Evolutionary conservation across 2,888 invertebrate genomes (phyloP), one percentile per base, ranked within the genome.

Genomic region (Periphyllus acericola): DNA sequence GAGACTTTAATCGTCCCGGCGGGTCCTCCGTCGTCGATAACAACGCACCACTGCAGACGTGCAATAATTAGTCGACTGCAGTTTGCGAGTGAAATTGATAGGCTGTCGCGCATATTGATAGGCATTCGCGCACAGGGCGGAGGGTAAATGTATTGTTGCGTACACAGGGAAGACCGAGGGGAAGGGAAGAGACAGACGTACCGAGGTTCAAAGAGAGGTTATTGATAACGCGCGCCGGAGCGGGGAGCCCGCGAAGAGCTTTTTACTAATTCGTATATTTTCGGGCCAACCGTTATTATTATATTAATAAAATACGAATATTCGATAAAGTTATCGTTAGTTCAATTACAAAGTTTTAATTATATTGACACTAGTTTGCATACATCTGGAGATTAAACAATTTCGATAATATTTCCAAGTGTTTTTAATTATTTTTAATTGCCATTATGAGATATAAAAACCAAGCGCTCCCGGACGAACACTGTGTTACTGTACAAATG

Each of bases 281-380:
- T 25, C 25, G 25, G 0, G 60, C 60, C 25, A 60, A 25, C 60
- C 60, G 60, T 60, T 60, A 25, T 60, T 60, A 60, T 29, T 29
- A 32, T 29, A 29, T 29, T 17, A 68, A 32, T 29, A 29, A 71
- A 17, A 71, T 29, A 17, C 17, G 71, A 71, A 17, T 71, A 85
- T 85, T 68, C 52, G 66, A 78, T 76, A 78, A 78, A 34, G 46
- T 78, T 46, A 76, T 75, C 75, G 40, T 40, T 25, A 78, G 76
- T 85, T 78, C 25, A 46, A 68, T 85, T 78, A 85, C 34, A 68
- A 85, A 85, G 84, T 85, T 85, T 85, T 85, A 85, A 85, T 85
- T 46, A 78, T 68, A 68, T 85, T 52, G 84, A 78, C 78, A n/a
- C 34, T 32, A 78, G 84, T 78, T 68, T 76, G 46, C 76, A 68